Evolutionary conservation across 2,888 invertebrate species (phyloP).

Genomic region (Dryococelus australis): DNA sequence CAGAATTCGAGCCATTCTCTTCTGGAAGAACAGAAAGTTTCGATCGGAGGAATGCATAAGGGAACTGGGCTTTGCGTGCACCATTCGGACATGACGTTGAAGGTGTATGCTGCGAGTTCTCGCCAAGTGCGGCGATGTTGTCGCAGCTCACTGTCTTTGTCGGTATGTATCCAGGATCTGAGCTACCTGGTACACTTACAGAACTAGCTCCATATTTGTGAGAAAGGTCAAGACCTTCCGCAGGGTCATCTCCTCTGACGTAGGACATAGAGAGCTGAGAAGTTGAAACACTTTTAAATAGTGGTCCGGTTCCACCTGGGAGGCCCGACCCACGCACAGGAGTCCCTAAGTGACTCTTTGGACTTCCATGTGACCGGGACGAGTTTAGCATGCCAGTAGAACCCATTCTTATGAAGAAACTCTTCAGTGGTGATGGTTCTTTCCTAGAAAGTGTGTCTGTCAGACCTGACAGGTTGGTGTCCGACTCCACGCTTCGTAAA

Average conservation of each 20-base stretch:
- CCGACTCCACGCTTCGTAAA: slow-evolving; percentile 23
- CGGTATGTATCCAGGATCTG: slow-evolving; percentile 62
- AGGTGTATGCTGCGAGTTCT: slow-evolving; percentile 57
- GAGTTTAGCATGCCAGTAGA: slow-evolving; percentile 76
- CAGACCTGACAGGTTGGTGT: slow-evolving; percentile 24
- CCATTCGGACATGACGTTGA: slow-evolving; percentile 53
- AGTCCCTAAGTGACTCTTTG: slow-evolving; percentile 34
- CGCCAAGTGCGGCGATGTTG: slow-evolving; percentile 71
- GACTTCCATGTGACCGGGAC: slow-evolving; percentile 47
- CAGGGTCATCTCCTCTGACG: slow-evolving; percentile 80
- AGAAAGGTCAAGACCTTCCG: slow-evolving; percentile 74
- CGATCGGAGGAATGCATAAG: slow-evolving; percentile 79
- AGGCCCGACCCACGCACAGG: slow-evolving; percentile 26
- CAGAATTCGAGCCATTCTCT: slow-evolving; percentile 64
- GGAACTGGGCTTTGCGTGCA: slow-evolving; percentile 69
- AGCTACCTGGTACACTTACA: slow-evolving; percentile 13
- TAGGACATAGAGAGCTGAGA: slow-evolving; percentile 64
- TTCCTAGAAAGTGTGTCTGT: slow-evolving; percentile 52
- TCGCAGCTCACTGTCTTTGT: slow-evolving; percentile 76
- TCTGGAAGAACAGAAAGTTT: slow-evolving; percentile 79
- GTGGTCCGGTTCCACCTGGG: slow-evolving; percentile 41
- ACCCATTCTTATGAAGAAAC: slow-evolving; percentile 78
- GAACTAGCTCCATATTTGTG: slow-evolving; percentile 32
- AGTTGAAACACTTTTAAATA: slow-evolving; percentile 81
- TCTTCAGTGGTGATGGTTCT: slow-evolving; percentile 70